These are phyloP conservation scores for Antitype chi DNA, from an alignment of 2,888 invertebrate genomes.

Conservation along the genomic window DNA sequence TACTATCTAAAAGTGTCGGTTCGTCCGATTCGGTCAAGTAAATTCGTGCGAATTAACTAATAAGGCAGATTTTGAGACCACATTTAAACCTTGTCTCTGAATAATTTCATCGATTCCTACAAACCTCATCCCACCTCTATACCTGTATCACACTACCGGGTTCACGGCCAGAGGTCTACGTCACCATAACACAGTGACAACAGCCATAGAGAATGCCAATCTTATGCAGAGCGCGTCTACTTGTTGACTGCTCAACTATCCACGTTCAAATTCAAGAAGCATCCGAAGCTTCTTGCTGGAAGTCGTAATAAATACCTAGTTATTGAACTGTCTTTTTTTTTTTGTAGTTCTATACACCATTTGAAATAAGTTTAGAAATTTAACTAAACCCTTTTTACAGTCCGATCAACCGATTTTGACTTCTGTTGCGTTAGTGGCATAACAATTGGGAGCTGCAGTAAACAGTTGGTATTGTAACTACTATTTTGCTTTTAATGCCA, in stretches of 20 bases:
- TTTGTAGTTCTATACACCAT: not conserved
- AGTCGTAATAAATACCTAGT: not conserved
- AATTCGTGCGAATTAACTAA: too few species aligned
- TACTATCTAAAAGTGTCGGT: too few species aligned
- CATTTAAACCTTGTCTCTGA: not conserved
- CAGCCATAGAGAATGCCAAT: conserved; percentile 56
- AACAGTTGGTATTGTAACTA: too few species aligned
- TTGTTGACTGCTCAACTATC: conserved; percentile 34
- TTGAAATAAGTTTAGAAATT: too few species aligned
- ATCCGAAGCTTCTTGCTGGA: conserved; percentile 6
- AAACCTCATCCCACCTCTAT: conserved; percentile 33
- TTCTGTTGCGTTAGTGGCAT: too few species aligned
- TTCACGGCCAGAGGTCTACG: conserved; percentile 55
- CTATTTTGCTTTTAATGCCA: too few species aligned
- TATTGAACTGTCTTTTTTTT: not conserved
- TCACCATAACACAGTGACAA: conserved; percentile 56
- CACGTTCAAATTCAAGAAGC: conserved; percentile 58
- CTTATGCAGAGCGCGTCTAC: conserved; percentile 62
- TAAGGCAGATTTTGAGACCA: not conserved
- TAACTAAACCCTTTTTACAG: too few species aligned
- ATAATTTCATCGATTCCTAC: not conserved
- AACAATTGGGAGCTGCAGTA: too few species aligned
- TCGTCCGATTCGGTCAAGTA: too few species aligned
- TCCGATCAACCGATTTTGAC: too few species aligned
- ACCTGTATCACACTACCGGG: conserved; percentile 24